Evolutionary conservation across 2,797 vertebrate genomes (phyloP).

Genomic region (Crocidura indochinensis): DNA sequence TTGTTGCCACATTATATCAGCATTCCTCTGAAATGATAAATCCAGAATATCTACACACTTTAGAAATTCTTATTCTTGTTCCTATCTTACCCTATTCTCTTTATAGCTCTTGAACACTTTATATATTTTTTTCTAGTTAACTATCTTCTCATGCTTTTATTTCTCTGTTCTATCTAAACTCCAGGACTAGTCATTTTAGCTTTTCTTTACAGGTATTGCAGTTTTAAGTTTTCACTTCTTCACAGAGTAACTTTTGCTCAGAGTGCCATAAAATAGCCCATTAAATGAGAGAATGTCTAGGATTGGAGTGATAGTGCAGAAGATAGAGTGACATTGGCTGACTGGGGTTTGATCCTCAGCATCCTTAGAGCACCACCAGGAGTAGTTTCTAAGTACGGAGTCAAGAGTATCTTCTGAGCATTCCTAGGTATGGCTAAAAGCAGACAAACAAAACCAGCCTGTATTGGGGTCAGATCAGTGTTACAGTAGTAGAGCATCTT

Average conservation of each 20-base stretch:
- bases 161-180: conserved; percentile 41
- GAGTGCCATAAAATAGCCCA: not conserved
- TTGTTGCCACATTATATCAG: not conserved
- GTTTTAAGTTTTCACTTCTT: conserved; percentile 13
- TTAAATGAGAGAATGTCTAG: no score
- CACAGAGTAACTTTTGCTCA: conserved; percentile 21
- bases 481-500: no score
- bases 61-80: conserved; percentile 3
- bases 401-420: no score
- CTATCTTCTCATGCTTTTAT: conserved; percentile 32
- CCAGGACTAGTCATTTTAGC: conserved; percentile 14
- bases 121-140: not conserved
- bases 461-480: no score
- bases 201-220: not conserved
- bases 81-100: not conserved
- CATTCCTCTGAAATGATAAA: conserved; percentile 29
- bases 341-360: no score
- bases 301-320: no score
- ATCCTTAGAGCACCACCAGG: no score
- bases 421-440: no score
- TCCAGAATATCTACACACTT: not conserved
- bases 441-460: no score
- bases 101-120: not conserved
- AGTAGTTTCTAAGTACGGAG: no score
- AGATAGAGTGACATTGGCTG: no score